Conservation (phyloP, 1,140 invertebrate species). For the Conopomorpha cramerella region DNA sequence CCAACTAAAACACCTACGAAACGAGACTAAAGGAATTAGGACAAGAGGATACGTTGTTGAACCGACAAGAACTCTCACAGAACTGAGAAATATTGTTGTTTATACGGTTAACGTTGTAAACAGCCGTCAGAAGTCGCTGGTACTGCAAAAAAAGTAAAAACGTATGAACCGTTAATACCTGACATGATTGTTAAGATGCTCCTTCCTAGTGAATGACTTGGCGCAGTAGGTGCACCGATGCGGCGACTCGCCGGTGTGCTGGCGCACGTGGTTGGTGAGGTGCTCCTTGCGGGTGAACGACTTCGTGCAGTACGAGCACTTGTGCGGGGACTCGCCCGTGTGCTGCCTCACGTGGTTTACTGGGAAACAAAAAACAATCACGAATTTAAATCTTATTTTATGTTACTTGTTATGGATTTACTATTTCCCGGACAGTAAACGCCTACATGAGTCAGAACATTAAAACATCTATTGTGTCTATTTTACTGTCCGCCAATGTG, state of each 20-base stretch:
- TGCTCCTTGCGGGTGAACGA: conserved; percentile 84
- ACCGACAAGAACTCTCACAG: neutral
- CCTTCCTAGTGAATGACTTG: conserved; percentile 80
- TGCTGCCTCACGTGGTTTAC: conserved; percentile 82
- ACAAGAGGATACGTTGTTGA: neutral
- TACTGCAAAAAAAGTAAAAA: too few relatives aligned
- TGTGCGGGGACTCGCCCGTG: conserved; percentile 79
- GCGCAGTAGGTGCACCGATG: conserved; percentile 76
- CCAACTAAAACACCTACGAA: neutral
- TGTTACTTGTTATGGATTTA: too few relatives aligned
- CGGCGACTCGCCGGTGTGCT: conserved; percentile 82
- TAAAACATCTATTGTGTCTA: too few relatives aligned
- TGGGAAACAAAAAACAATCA: conserved; percentile 6
- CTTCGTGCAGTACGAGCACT: conserved; percentile 80
- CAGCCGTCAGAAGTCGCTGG: too few relatives aligned
- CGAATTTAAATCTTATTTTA: neutral
- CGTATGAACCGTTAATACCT: conserved; percentile 14
- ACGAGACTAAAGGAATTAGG: neutral
- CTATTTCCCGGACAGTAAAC: too few relatives aligned
- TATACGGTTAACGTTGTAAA: too few relatives aligned
- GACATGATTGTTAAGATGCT: conserved; percentile 47
- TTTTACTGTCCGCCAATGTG: neutral
- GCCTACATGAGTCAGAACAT: too few relatives aligned
- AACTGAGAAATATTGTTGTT: neutral
- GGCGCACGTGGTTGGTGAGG: conserved; percentile 71